phyloP scores from a whole-genome alignment of 2,113 vertebrate genomes.

The Heloderma charlesbogerti region DNA sequence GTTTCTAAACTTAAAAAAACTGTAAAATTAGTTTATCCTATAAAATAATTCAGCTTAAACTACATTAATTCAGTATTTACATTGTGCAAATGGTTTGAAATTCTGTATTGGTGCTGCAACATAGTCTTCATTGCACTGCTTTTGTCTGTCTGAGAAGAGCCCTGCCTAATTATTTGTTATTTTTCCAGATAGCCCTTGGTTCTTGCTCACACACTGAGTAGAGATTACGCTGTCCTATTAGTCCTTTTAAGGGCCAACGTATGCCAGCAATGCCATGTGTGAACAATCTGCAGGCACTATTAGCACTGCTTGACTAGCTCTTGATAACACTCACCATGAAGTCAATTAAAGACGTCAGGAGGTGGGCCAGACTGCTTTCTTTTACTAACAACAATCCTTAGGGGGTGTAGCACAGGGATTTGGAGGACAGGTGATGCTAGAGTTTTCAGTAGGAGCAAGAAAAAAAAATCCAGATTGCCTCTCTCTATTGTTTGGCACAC shows the following conservation, averaged over 20 bases:
- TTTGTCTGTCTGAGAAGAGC: conserved; percentile 40
- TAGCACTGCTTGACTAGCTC: conserved; percentile 77
- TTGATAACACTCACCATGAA: conserved; percentile 75
- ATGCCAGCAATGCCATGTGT: conserved; percentile 75
- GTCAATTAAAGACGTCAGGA: conserved; percentile 79
- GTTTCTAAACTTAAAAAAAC: neutral
- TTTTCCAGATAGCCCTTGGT: conserved; percentile 61
- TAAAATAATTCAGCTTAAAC: conserved; percentile 11
- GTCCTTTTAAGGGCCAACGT: conserved; percentile 69
- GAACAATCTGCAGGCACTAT: conserved; percentile 76
- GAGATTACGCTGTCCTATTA: conserved; percentile 66
- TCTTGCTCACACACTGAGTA: conserved; percentile 54
- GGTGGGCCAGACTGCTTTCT: conserved; percentile 67
- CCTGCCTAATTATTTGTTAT: conserved; percentile 60
- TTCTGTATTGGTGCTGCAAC: neutral
- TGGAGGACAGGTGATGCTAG: conserved; percentile 64
- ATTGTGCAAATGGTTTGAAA: neutral
- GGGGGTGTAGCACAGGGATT: conserved; percentile 47
- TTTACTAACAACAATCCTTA: conserved; percentile 67
- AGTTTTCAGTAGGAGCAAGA: conserved; percentile 46
- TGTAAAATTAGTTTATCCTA: neutral
- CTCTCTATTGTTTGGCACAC: neutral
- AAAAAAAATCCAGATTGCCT: conserved; percentile 21
- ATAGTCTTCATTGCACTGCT: conserved; percentile 11
- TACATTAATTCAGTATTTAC: neutral